Base-by-base conservation (phyloP, 2,113 vertebrate genomes). In the Periophthalmodon schlosseri region DNA sequence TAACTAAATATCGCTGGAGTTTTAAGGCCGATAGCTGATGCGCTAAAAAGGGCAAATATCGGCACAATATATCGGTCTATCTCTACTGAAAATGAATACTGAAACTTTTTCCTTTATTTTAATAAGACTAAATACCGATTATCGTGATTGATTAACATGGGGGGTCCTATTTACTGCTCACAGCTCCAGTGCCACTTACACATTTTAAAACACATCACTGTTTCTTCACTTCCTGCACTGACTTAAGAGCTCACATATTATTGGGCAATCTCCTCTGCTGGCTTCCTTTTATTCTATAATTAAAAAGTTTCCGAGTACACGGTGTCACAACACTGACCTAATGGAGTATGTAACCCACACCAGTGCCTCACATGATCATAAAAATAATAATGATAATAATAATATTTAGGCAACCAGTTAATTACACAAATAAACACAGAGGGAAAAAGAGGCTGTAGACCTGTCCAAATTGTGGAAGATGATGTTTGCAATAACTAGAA, bases 291-390 rank as follows among this genome's bases (percentile, higher is more conserved):
- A 68, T 39, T 73, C 54, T 75, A 47, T 52, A 74, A 68, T 68
- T 67, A 71, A 66, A 12, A 71, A 58, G 28, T 23, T 65, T 75
- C 36, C 0, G 0, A 65, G 70, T 78, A 57, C 57, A 33, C 39
- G 8, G 10, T 63, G 15, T 84, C 66, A 81, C 70, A 80, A 74
- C 49, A 66, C 14, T 46, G 15, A 50, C 13, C 61, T 70, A 9
- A 44, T 1, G 50, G 2, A 21, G 15, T 3, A 52, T 23, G 28
- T 65, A 13, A 79, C 3, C 7, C 5, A 11, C 12, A 44, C 56
- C 34, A 66, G 68, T 4, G 67, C 15, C 23, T 60, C 13, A 6
- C 13, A 28, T 60, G 24, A 28, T 24, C 12, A 58, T 58, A 58
- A 58, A 13, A 5, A 24, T 58, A 2, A 52, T 5, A 60, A 28